phyloP scores from a whole-genome alignment of 2,113 vertebrate genomes.

The Triplophysa tibetana region DNA sequence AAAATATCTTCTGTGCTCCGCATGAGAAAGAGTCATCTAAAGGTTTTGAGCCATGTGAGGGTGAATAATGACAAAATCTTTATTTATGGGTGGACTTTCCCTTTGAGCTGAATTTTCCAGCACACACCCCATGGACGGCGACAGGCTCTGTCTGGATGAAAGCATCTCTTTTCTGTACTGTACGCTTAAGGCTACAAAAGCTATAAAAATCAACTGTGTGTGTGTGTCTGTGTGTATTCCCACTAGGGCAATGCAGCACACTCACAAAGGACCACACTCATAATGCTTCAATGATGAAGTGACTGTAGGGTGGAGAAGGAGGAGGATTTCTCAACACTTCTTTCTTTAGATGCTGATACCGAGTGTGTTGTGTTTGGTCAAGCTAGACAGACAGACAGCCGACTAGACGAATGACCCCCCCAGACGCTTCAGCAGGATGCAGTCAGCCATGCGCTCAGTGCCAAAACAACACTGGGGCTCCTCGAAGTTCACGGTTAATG shows the following conservation, averaged over 20 bases:
- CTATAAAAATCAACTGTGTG: not conserved
- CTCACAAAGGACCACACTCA: slow-evolving; percentile 26
- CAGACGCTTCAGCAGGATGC: slow-evolving; percentile 1
- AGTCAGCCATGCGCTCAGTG: slow-evolving; percentile 22
- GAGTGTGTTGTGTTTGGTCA: slow-evolving; percentile 35
- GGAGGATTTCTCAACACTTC: slow-evolving; percentile 1
- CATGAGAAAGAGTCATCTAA: too few species aligned
- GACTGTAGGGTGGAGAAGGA: not conserved
- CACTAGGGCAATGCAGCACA: slow-evolving; percentile 10
- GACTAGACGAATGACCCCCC: slow-evolving; percentile 26
- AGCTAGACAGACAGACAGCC: slow-evolving; percentile 25
- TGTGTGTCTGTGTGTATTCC: slow-evolving; percentile 20
- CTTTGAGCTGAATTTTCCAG: not conserved
- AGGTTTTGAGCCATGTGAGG: too few species aligned
- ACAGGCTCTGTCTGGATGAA: slow-evolving; percentile 31
- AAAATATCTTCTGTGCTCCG: too few species aligned
- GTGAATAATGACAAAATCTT: too few species aligned
- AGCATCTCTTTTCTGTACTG: slow-evolving; percentile 22
- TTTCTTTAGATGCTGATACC: slow-evolving; percentile 21
- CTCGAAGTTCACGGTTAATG: slow-evolving; percentile 30
- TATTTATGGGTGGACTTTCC: too few species aligned
- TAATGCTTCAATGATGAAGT: slow-evolving; percentile 43
- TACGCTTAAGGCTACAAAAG: slow-evolving; percentile 25
- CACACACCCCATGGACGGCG: not conserved
- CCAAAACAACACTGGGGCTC: not conserved